Conservation (phyloP, 2,113 vertebrate species). For the Hippocampus barbouri region DNA sequence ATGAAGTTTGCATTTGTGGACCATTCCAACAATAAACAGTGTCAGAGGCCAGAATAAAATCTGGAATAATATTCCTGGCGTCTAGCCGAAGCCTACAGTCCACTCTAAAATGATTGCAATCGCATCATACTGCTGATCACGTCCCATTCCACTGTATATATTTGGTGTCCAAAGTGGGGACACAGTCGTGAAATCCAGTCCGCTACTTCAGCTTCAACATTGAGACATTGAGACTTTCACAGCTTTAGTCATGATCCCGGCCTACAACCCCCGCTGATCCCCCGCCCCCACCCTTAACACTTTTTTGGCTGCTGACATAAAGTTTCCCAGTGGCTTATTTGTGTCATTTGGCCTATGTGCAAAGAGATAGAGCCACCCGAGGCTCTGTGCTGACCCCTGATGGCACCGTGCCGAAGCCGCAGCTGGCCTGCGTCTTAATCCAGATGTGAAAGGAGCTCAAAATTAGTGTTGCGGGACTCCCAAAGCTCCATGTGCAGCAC, state of each 20-base stretch:
- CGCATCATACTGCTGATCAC: too few relatives aligned
- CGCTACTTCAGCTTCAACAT: conserved; percentile 6
- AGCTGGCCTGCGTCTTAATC: conserved; percentile 45
- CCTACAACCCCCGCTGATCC: conserved; percentile 27
- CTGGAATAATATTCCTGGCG: too few relatives aligned
- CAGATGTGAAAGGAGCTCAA: conserved; percentile 44
- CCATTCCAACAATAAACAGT: too few relatives aligned
- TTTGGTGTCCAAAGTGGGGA: neutral
- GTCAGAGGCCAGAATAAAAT: too few relatives aligned
- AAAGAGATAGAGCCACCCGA: conserved; percentile 49
- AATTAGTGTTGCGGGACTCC: conserved; percentile 9
- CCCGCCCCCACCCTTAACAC: conserved; percentile 6
- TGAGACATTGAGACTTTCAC: conserved; percentile 24
- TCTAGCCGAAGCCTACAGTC: too few relatives aligned
- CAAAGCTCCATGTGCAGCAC: conserved; percentile 13
- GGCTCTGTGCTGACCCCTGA: conserved; percentile 51
- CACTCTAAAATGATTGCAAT: too few relatives aligned
- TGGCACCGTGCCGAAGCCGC: conserved; percentile 43
- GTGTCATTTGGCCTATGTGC: conserved; percentile 39
- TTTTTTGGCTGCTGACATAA: conserved; percentile 42
- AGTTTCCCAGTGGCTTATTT: conserved; percentile 37
- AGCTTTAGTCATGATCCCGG: conserved; percentile 19
- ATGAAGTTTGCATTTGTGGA: too few relatives aligned
- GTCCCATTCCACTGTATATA: too few relatives aligned
- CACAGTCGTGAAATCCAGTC: neutral